A percentile compares a stretch with the other conserved stretches of the same genome.
These are phyloP conservation scores for Stichodactyla helianthus DNA, from an alignment of 64 coral and sea anemone species.

Conservation along the genomic window DNA sequence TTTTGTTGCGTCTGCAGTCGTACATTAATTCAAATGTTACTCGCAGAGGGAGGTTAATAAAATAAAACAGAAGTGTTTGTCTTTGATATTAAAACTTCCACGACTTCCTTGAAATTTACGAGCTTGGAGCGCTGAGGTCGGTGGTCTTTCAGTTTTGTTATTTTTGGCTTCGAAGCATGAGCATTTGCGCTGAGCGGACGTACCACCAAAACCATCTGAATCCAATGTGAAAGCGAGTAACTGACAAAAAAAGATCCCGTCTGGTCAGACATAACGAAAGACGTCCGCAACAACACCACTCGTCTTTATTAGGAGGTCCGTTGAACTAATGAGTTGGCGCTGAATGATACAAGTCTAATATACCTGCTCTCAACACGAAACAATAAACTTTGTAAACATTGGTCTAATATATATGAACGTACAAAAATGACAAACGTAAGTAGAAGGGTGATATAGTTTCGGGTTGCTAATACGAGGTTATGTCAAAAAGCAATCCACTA, in stretches of 20 bases:
- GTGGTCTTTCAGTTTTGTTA: neutral
- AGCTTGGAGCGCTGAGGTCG: neutral
- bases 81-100: neutral
- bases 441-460: neutral
- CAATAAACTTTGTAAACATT: neutral
- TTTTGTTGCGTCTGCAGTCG: too few species aligned
- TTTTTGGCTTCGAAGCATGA: neutral
- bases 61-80: neutral
- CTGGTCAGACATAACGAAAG: neutral
- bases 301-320: neutral
- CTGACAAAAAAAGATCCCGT: neutral
- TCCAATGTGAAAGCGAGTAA: too few species aligned
- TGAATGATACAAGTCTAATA: neutral
- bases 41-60: neutral
- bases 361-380: neutral
- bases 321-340: neutral
- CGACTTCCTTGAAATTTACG: neutral
- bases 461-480: neutral
- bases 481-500: neutral
- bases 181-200: neutral
- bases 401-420: neutral
- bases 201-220: neutral
- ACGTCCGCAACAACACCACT: neutral
- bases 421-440: neutral
- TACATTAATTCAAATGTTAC: neutral